A percentile compares a stretch with the other conserved stretches of the same genome.
These are phyloP conservation scores for Heloderma charlesbogerti DNA, from an alignment of 2,113 vertebrate genomes.

Conservation along the genomic window DNA sequence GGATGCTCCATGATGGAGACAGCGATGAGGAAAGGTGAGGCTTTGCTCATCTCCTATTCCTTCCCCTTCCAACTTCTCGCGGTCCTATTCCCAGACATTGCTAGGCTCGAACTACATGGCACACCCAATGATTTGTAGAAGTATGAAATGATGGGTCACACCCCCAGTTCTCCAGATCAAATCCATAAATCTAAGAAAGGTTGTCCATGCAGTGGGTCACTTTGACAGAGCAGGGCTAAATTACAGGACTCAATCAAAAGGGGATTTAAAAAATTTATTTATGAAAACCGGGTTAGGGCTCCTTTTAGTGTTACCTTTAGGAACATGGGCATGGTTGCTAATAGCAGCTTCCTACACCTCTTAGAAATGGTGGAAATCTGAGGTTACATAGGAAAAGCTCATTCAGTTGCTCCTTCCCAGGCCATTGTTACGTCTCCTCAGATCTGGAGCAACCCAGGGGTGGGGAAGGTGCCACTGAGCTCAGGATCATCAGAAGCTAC, in stretches of 20 bases:
- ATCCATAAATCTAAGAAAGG: not conserved
- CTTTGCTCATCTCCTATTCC: too few species aligned
- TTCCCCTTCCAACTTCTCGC: not conserved
- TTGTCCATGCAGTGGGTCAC: not conserved
- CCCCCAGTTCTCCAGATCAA: not conserved
- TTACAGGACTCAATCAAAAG: not conserved
- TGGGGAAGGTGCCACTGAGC: not conserved
- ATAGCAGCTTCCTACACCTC: not conserved
- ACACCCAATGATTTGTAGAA: not conserved
- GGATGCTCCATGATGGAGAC: slow-evolving; percentile 71
- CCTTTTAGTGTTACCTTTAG: not conserved
- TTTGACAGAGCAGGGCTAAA: not conserved
- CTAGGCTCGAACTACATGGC: not conserved
- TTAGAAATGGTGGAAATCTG: not conserved
- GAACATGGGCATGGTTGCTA: not conserved
- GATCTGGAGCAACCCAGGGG: not conserved
- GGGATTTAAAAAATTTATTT: not conserved
- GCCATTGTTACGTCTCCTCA: not conserved
- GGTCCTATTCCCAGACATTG: too few species aligned
- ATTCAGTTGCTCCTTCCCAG: not conserved
- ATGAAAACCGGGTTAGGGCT: not conserved
- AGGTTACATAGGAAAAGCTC: too few species aligned
- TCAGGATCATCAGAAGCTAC: not conserved
- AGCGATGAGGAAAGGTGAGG: slow-evolving; percentile 69
- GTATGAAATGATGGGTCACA: not conserved